Base-by-base conservation (phyloP, 35 echinoderm and acorn worm genomes). In the Acanthaster planci region DNA sequence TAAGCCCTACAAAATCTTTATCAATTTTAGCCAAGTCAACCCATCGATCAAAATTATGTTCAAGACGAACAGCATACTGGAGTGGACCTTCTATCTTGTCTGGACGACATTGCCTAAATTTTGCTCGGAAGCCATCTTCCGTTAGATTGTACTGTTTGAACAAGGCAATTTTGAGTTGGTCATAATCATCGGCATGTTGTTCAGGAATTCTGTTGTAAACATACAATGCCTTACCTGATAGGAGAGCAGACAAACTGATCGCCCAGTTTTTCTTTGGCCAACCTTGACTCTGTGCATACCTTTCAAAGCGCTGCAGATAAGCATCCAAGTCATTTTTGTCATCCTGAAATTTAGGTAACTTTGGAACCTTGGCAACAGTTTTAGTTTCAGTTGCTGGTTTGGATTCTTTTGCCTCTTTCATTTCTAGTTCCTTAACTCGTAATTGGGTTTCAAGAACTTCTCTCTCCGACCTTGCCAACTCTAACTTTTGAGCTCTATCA, bases 281-380 rank as follows among this genome's bases (percentile, higher is more conserved):
- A 15, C 60, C 38, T 78, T 94, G 76, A 5, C 32, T 37, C 2
- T 3, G 30, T 52, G 87, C 92, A 86, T 86, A 85, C 16, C 87
- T 37, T 30, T 86, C 92, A 81, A 85, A 86, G 54, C 83, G 37
- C n/a, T 82, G 38, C n/a, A 88, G 77, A 77, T 92, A 86, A 0
- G 90, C 86, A 57, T 92, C 90, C 16, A 92, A 26, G 39, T 88
- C 78, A 77, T 92, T 85, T 77, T 77, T 81, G 27, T 53, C 47
- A 84, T 92, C 67, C n/a, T 88, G 38, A 72, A 87, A 92, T 3
- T 51, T 15, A 0, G 85, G 90, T 22, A 92, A 34, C 78, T 92
- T 92, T 54, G 85, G 86, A 16, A 54, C 37, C 67, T 50, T 79
- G 42, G 22, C 84, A 1, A n/a, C 5, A 26, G 80, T 5, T 23